Base-by-base conservation (phyloP, 2,113 vertebrate species). In the Baryphthengus martii region DNA sequence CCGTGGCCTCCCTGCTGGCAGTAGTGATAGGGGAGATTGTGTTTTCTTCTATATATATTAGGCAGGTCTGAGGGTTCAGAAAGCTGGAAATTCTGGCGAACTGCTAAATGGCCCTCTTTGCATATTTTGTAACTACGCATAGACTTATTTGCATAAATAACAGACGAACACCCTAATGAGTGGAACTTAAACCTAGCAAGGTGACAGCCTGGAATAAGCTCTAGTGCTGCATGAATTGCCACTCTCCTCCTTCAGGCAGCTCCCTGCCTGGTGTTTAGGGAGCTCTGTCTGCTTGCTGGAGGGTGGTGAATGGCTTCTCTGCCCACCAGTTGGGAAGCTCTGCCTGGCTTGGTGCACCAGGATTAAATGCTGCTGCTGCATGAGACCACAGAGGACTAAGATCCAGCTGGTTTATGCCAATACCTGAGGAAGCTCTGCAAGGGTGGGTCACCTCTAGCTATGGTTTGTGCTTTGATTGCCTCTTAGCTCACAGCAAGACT, bases 81-180 rank as follows among this genome's bases (percentile, higher is more conserved):
- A 94, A 90, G 52, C 10, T 53, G 33, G 76, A 78, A 67, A 61
- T 31, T 40, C 58, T 81, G 82, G 72, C 79, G 74, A 94, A 85
- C 24, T 74, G 82, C 91, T 88, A 94, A 96, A 88, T 66, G 49
- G 14, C 24, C 21, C 61, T n/a, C 45, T 95, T 71, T 90, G 92
- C 82, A 91, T 88, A 89, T 79, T 95, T 91, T 88, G 55, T 88
- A 75, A 71, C 72, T 91, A 10, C 71, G 39, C 78, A 72, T 61
- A 85, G 50, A 1, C 56, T 88, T 44, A 92, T 96, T 95, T 94
- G 73, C 90, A 95, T 92, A 90, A 89, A 79, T 71, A 94, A 81
- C 75, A 92, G 82, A 80, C n/a, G 10, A 80, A 31, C 0, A 0
- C 84, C 82, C 92, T 95, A 93, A 96, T 63, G 61, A 95, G 75